phyloP scores from a whole-genome alignment of 1,140 invertebrate species.

The Drosophila watanabei region DNA sequence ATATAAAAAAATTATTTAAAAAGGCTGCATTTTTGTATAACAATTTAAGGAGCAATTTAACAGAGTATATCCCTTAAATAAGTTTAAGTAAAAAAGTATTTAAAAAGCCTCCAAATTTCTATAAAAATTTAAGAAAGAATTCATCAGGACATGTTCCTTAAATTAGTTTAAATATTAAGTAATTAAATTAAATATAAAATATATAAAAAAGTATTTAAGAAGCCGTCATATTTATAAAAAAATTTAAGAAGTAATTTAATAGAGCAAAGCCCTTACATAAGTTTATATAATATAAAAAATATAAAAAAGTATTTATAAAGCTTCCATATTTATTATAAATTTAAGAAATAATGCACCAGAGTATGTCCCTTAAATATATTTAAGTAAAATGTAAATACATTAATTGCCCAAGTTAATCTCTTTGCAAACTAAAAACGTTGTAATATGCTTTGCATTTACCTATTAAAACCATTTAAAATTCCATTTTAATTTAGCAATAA shows the following conservation, averaged over 20 bases:
- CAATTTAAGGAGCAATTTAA: no score
- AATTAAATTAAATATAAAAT: no score
- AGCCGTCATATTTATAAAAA: not conserved
- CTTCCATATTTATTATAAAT: not conserved
- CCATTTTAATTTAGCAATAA: conserved; percentile 1
- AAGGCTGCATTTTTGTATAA: no score
- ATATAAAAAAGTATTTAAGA: not conserved
- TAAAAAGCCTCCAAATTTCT: not conserved
- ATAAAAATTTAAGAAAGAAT: not conserved
- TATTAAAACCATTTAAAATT: not conserved
- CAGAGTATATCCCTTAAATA: no score
- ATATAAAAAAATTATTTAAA: no score
- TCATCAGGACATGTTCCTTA: no score
- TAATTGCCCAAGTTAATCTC: not conserved
- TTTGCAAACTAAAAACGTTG: not conserved
- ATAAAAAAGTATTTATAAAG: not conserved
- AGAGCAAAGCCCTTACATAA: not conserved
- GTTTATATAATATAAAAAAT: no score
- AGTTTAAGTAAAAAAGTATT: not conserved
- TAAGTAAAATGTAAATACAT: no score
- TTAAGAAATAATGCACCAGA: no score
- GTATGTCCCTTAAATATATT: no score
- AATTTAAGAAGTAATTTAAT: no score
- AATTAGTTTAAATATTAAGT: no score
- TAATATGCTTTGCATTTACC: not conserved